Base-by-base conservation (phyloP, 2,888 invertebrate genomes). In the Drosophila borborema region DNA sequence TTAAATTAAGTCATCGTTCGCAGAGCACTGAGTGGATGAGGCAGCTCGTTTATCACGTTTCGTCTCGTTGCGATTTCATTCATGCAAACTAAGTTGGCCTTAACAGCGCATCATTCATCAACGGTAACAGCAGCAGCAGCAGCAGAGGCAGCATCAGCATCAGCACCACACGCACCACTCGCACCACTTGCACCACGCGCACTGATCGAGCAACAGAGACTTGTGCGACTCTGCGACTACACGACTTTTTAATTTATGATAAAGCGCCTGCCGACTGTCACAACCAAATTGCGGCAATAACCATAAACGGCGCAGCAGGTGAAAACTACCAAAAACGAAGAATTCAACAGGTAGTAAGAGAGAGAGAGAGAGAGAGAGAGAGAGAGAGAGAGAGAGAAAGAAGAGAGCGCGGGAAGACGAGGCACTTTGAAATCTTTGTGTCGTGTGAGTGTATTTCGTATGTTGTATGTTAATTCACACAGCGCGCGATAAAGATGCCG, bases 231-330 rank as follows among this genome's bases (percentile, higher is more conserved):
- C 55, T 20, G 38, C 53, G 48, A 62, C 72, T 75, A 90, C 90
- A 89, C 84, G 89, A 86, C 74, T 89, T 86, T 90, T 89, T 86
- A 87, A 87, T 87, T 87, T 87, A 87, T 87, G 90, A 90, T 87
- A 90, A 90, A 89, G 87, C 89, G 87, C 87, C 90, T 87, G 51
- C 81, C 82, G 89, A 90, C 89, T 90, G 87, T 87, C 87, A 87
- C 87, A 87, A 89, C 90, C 72, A 78, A 89, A 87, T 87, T 87
- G 90, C 90, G 81, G 90, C 87, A 90, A 89, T 90, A 87, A 84
- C 89, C 90, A 90, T 90, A 90, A 90, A 90, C 84, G 84, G 74
- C 86, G 69, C 87, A 89, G 87, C 87, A 88, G 87, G 87, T 88
- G 87, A 88, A 90, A 86, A 90, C 82, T 86, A 76, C 90, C 89